Conservation (phyloP, 2,888 invertebrate genomes). For the Timema cristinae region DNA sequence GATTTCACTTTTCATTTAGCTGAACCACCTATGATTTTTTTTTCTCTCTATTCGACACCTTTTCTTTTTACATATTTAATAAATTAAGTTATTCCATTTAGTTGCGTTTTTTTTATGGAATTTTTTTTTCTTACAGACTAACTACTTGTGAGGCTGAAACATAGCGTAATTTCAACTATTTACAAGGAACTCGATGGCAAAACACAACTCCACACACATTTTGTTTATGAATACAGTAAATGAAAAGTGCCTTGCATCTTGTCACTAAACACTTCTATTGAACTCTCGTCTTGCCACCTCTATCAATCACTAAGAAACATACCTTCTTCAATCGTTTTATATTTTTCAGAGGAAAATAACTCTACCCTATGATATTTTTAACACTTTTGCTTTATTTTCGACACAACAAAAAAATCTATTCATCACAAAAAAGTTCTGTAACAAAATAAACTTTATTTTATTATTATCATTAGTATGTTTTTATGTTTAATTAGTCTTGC, state of each 20-base stretch:
- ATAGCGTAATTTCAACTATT: constrained; percentile 31
- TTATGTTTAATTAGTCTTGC: constrained; percentile 12
- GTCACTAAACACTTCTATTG: not conserved
- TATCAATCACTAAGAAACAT: not conserved
- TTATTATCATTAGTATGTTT: constrained; percentile 21
- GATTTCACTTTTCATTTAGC: no score
- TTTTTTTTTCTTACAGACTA: constrained; percentile 17
- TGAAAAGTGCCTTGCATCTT: not conserved
- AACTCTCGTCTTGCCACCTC: not conserved
- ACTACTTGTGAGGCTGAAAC: constrained; percentile 32
- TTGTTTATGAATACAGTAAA: constrained; percentile 4
- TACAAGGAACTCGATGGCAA: constrained; percentile 32
- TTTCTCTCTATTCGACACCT: constrained; percentile 5
- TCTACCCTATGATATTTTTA: constrained; percentile 23
- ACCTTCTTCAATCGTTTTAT: not conserved
- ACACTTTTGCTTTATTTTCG: constrained; percentile 27
- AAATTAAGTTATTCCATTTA: constrained; percentile 14
- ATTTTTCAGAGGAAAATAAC: constrained; percentile 19
- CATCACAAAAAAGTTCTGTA: constrained; percentile 31
- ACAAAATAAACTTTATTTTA: constrained; percentile 32
- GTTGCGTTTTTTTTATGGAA: constrained; percentile 10
- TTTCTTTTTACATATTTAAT: constrained; percentile 16
- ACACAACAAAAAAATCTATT: constrained; percentile 28
- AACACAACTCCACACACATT: constrained; percentile 16
- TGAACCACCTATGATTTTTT: not conserved